Conservation (phyloP, 1,140 invertebrate genomes). For the Hyles euphorbiae region DNA sequence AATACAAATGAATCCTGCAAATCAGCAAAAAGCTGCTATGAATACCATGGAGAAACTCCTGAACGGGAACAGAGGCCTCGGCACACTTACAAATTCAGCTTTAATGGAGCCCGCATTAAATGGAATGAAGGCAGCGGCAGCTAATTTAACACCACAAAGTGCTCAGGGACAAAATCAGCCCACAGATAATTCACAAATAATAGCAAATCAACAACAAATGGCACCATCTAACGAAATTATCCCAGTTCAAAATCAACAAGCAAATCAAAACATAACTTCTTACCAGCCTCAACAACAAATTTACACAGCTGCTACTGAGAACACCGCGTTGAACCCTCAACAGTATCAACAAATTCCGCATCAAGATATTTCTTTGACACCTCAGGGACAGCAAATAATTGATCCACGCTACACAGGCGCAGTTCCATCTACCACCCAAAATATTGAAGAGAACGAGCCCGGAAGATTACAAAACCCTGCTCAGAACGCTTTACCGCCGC, state of each 20-base stretch:
- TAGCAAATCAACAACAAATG: constrained; percentile 12
- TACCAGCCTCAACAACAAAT: constrained; percentile 23
- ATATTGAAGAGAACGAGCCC: constrained; percentile 1
- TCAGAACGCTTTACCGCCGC: constrained; percentile 6
- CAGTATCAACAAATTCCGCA: constrained; percentile 21
- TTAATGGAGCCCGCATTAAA: constrained; percentile 17
- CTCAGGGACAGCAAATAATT: constrained; percentile 18
- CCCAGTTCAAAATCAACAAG: not conserved
- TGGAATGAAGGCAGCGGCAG: constrained; percentile 16
- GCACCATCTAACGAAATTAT: not conserved
- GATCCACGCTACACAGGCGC: constrained; percentile 23
- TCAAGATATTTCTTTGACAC: constrained; percentile 11
- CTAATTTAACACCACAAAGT: constrained; percentile 11
- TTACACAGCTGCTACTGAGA: constrained; percentile 12
- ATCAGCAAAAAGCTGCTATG: constrained; percentile 49
- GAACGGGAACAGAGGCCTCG: constrained; percentile 20
- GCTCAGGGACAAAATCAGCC: not conserved
- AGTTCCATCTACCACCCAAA: constrained; percentile 1
- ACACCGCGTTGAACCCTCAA: too few relatives aligned
- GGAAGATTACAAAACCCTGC: constrained; percentile 2
- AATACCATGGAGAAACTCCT: constrained; percentile 49
- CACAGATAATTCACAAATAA: constrained; percentile 2
- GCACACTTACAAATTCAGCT: not conserved
- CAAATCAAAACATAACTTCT: not conserved
- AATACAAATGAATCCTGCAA: constrained; percentile 70